phyloP scores from a whole-genome alignment of 1,140 invertebrate genomes.

The Lepidurus apus region DNA sequence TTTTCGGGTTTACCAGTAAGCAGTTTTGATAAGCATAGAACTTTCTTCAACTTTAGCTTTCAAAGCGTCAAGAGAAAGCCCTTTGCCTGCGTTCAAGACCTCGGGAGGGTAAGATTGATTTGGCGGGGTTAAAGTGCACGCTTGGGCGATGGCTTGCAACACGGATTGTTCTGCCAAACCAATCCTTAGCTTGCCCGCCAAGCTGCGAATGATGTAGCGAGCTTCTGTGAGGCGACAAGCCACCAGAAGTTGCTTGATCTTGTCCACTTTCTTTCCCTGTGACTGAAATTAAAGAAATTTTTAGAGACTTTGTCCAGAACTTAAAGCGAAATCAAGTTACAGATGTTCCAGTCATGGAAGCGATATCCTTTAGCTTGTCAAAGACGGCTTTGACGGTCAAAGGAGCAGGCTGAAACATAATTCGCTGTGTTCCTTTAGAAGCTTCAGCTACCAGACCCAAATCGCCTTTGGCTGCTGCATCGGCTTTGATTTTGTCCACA shows the following conservation, averaged over 20 bases:
- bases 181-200: conserved; percentile 91
- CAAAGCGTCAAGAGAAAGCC: conserved; percentile 59
- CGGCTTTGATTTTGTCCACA: conserved; percentile 76
- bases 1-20: conserved; percentile 68
- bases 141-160: conserved; percentile 82
- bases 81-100: conserved; percentile 56
- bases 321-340: conserved; percentile 4
- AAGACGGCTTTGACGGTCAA: conserved; percentile 62
- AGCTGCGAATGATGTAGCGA: conserved; percentile 81
- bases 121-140: conserved; percentile 62
- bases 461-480: conserved; percentile 75
- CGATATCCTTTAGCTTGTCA: conserved; percentile 81
- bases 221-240: conserved; percentile 87
- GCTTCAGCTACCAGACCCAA: conserved; percentile 88
- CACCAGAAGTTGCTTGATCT: conserved; percentile 86
- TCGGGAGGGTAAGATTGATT: conserved; percentile 57
- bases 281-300: conserved; percentile 52
- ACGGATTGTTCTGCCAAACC: conserved; percentile 96
- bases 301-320: too few species aligned
- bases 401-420: conserved; percentile 25
- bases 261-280: conserved; percentile 81
- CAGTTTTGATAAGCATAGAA: conserved; percentile 78
- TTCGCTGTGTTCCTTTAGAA: conserved; percentile 80
- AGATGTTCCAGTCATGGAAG: conserved; percentile 54
- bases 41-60: conserved; percentile 75